A percentile compares a stretch with the other conserved stretches of the same genome.
Conservation (phyloP, 2,888 invertebrate species). For the Pemphredon lugubris region DNA sequence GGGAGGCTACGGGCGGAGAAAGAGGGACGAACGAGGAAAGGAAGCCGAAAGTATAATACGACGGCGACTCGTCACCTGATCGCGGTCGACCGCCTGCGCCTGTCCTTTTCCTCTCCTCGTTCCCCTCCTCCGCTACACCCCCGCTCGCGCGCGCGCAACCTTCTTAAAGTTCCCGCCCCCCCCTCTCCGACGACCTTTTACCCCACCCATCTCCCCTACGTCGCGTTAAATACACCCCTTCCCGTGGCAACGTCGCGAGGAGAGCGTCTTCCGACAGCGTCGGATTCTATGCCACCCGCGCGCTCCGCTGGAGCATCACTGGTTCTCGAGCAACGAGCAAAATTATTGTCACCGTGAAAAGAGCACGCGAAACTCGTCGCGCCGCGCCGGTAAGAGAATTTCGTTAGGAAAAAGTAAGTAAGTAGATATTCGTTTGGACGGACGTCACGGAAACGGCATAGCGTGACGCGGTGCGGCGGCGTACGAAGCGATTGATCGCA, state of each 20-base stretch:
- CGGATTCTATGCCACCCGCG: too few species aligned
- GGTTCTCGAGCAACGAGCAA: too few species aligned
- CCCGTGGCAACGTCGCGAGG: too few species aligned
- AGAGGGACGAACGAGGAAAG: neutral
- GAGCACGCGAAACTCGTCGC: too few species aligned
- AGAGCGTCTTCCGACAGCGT: too few species aligned
- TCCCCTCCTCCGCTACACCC: neutral
- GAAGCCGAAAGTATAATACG: conserved; percentile 41
- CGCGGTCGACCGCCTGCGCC: conserved; percentile 44
- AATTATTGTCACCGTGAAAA: too few species aligned
- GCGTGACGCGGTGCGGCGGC: neutral
- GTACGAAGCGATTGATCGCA: conserved; percentile 37
- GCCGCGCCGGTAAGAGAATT: too few species aligned
- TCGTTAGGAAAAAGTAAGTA: too few species aligned
- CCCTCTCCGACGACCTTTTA: neutral
- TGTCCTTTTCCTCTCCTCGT: conserved; percentile 14
- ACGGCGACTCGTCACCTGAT: conserved; percentile 58
- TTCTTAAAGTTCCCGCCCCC: too few species aligned
- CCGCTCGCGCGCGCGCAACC: too few species aligned
- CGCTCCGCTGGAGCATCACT: too few species aligned
- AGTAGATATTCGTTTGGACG: conserved; percentile 1
- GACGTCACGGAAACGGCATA: conserved; percentile 22
- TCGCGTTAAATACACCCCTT: too few species aligned
- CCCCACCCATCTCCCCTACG: neutral
- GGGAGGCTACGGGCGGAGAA: neutral